phyloP scores from a whole-genome alignment of 1,140 invertebrate genomes.

The Micrasema longulum region DNA sequence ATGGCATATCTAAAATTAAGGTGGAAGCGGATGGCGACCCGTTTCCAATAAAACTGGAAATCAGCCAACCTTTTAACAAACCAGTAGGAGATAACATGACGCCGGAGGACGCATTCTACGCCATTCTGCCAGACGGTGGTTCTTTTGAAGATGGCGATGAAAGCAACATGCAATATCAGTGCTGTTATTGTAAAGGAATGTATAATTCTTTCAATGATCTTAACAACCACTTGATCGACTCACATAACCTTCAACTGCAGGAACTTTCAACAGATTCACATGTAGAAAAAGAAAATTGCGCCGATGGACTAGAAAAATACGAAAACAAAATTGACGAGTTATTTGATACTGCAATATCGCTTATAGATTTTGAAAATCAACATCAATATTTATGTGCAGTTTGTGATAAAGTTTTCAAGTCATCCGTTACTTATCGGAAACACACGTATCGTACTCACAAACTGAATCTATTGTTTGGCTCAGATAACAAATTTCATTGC shows the following conservation, averaged over 20 bases:
- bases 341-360: constrained; percentile 5
- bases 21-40: not conserved
- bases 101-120: constrained; percentile 20
- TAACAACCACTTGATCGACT: constrained; percentile 15
- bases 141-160: constrained; percentile 2
- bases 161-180: constrained; percentile 16
- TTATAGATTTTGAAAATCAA: constrained; percentile 17
- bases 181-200: constrained; percentile 23
- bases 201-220: constrained; percentile 16
- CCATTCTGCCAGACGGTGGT: constrained; percentile 5
- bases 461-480: constrained; percentile 4
- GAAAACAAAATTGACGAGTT: constrained; percentile 20
- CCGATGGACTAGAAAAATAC: constrained; percentile 15
- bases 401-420: constrained; percentile 28
- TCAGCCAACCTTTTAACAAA: not conserved
- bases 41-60: constrained; percentile 1
- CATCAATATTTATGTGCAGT: constrained; percentile 10
- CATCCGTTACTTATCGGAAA: constrained; percentile 11
- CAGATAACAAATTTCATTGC: constrained; percentile 7
- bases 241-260: constrained; percentile 26
- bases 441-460: constrained; percentile 13
- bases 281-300: constrained; percentile 4
- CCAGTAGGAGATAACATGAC: not conserved
- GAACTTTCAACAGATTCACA: constrained; percentile 26
- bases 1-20: not conserved